These are phyloP conservation scores for Panopea generosa DNA, from an alignment of 2,888 invertebrate species.

Conservation along the genomic window DNA sequence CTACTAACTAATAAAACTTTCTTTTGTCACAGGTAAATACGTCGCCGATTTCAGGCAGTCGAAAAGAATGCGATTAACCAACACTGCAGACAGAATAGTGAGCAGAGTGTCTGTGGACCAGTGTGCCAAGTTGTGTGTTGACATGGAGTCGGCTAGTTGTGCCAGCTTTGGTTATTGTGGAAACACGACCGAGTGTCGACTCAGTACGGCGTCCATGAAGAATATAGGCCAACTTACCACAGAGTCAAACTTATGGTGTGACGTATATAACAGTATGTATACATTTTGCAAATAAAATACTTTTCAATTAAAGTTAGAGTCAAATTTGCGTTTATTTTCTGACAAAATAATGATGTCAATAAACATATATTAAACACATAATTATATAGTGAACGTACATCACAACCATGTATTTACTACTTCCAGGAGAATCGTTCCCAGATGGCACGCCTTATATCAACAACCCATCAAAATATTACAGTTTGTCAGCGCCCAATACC, in stretches of 20 bases:
- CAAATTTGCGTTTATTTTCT: too few relatives aligned
- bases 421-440: too few relatives aligned
- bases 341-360: too few relatives aligned
- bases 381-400: too few relatives aligned
- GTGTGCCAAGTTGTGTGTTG: slow-evolving; percentile 76
- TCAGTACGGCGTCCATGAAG: slow-evolving; percentile 68
- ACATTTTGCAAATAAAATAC: too few relatives aligned
- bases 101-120: slow-evolving; percentile 63
- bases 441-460: too few relatives aligned
- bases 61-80: slow-evolving; percentile 48
- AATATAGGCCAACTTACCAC: slow-evolving; percentile 70
- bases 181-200: slow-evolving; percentile 70
- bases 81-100: slow-evolving; percentile 68
- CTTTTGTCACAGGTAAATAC: slow-evolving; percentile 71
- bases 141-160: slow-evolving; percentile 68
- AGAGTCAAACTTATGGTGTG: slow-evolving; percentile 70
- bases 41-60: slow-evolving; percentile 69
- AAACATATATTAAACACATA: too few relatives aligned
- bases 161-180: slow-evolving; percentile 77
- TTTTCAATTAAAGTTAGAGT: too few relatives aligned
- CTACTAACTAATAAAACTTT: too few relatives aligned
- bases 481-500: too few relatives aligned
- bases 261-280: slow-evolving; percentile 75
- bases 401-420: too few relatives aligned
- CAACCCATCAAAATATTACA: too few relatives aligned